Evolutionary conservation across 2,797 vertebrate genomes (phyloP).

Genomic region (Champsocephalus esox): DNA sequence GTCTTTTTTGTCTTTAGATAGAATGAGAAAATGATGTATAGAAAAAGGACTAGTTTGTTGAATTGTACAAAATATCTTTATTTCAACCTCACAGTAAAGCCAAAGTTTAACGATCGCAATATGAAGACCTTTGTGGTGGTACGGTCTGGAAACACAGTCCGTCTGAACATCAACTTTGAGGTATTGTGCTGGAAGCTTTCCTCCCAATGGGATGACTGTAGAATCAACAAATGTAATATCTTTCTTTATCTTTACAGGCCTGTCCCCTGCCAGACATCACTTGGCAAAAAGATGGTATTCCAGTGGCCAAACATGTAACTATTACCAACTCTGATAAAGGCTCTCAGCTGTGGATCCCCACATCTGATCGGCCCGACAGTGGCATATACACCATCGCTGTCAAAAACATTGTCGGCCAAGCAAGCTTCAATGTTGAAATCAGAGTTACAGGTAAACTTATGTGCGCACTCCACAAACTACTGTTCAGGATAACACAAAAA

Average conservation of each 20-base stretch:
- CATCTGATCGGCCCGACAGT: slow-evolving; percentile 83
- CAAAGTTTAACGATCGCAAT: slow-evolving; percentile 85
- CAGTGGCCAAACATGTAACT: slow-evolving; percentile 81
- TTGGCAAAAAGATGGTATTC: slow-evolving; percentile 90
- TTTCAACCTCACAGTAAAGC: slow-evolving; percentile 80
- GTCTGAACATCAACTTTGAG: slow-evolving; percentile 87
- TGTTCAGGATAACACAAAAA: not conserved
- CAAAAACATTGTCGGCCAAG: slow-evolving; percentile 83
- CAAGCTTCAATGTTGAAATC: slow-evolving; percentile 85
- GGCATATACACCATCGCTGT: slow-evolving; percentile 88
- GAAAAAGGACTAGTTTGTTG: not conserved
- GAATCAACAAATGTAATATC: not conserved
- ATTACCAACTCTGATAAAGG: slow-evolving; percentile 82
- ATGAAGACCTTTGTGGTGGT: slow-evolving; percentile 85
- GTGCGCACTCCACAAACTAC: not conserved
- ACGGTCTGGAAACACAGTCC: slow-evolving; percentile 86
- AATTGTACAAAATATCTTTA: not conserved
- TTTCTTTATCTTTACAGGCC: slow-evolving; percentile 77
- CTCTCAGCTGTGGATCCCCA: slow-evolving; percentile 87
- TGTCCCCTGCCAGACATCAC: slow-evolving; percentile 86
- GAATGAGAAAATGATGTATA: not conserved
- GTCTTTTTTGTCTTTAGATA: no score
- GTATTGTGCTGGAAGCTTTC: slow-evolving; percentile 69
- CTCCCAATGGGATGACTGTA: not conserved
- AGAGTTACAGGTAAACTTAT: slow-evolving; percentile 88